These are phyloP conservation scores for Aplysia californica DNA, from an alignment of 1,140 invertebrate genomes.

Conservation along the genomic window DNA sequence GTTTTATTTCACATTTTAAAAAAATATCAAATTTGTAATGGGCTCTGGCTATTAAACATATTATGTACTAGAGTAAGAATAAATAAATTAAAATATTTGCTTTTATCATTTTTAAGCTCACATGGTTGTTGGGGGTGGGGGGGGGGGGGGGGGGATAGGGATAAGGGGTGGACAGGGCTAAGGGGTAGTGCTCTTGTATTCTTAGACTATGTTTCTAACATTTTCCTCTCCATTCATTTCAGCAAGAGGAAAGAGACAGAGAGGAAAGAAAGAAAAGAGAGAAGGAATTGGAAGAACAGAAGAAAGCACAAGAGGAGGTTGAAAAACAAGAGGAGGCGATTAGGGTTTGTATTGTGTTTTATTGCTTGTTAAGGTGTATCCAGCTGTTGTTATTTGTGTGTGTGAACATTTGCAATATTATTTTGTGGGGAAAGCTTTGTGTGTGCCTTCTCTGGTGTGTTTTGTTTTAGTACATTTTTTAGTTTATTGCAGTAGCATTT, in stretches of 20 bases:
- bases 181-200: too few species aligned
- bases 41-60: background rate
- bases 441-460: background rate
- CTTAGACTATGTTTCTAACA: background rate
- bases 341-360: constrained; percentile 41
- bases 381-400: background rate
- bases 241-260: constrained; percentile 66
- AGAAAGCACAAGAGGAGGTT: constrained; percentile 66
- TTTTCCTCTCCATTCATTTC: background rate
- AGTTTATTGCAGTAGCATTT: background rate
- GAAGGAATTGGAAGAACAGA: constrained; percentile 62
- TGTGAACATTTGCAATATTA: background rate
- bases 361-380: background rate
- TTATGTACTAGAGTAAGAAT: background rate
- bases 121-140: too few species aligned
- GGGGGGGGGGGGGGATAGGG: background rate
- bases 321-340: constrained; percentile 66
- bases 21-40: background rate
- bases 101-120: background rate
- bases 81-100: background rate
- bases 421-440: background rate
- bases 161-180: too few species aligned
- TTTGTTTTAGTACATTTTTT: background rate
- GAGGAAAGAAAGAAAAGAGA: constrained; percentile 73
- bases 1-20: too few species aligned